Percentiles rank a stretch among this genome's conserved stretches.
Evolutionary conservation across 2,113 vertebrate species (phyloP).

Genomic region (Ptilonorhynchus violaceus): DNA sequence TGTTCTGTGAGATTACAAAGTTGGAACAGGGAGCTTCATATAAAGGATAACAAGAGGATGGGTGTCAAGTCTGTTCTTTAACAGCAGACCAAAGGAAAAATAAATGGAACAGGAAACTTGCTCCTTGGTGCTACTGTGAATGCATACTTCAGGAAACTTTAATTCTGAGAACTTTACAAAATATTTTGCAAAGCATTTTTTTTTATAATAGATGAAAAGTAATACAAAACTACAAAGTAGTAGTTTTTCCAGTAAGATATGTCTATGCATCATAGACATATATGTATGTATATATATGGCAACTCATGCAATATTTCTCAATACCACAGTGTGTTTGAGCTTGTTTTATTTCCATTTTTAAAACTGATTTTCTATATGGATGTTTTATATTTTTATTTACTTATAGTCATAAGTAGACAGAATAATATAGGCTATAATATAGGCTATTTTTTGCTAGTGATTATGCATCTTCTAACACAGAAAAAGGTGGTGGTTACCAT

Average conservation of each 20-base stretch:
- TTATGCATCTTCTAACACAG: neutral
- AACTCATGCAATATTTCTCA: neutral
- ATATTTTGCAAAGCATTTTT: rapidly evolving
- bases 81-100: neutral
- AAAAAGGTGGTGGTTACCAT: neutral
- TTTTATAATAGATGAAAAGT: neutral
- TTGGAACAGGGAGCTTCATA: neutral
- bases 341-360: neutral
- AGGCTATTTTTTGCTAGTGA: neutral
- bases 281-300: neutral
- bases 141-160: neutral
- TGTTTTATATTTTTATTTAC: neutral
- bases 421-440: neutral
- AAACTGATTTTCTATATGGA: neutral
- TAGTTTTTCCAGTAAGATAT: neutral
- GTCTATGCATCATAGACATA: neutral
- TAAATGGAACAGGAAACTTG: neutral
- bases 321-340: neutral
- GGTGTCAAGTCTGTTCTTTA: neutral
- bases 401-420: neutral
- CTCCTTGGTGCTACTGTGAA: neutral
- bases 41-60: neutral
- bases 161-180: neutral
- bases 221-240: neutral
- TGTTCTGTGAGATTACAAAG: neutral